Conservation (phyloP, 2,113 vertebrate genomes). For the Pollimyrus isidori region DNA sequence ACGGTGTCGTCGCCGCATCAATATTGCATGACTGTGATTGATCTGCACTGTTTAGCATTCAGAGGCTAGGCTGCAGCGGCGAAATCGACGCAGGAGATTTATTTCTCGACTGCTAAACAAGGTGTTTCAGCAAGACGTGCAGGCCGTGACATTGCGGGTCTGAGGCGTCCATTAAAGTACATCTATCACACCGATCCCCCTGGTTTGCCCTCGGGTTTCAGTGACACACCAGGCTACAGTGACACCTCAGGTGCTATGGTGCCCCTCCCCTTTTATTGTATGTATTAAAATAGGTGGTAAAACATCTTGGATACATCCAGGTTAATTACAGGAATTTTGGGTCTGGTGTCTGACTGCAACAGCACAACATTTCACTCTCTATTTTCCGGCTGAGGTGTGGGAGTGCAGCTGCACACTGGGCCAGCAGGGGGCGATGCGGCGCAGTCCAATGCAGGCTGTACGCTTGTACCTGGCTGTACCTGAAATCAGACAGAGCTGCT, state of each 20-base stretch:
- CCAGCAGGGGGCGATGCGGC: not conserved
- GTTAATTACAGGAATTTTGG: not conserved
- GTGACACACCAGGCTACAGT: no score
- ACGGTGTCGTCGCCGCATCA: not conserved
- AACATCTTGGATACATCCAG: not conserved
- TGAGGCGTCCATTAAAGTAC: slow-evolving; percentile 52
- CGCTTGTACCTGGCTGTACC: not conserved
- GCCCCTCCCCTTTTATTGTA: no score
- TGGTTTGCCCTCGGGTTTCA: not conserved
- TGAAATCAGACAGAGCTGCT: not conserved
- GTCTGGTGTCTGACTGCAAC: no score
- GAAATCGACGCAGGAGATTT: slow-evolving; percentile 44
- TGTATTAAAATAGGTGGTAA: not conserved
- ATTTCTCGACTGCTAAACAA: slow-evolving; percentile 32
- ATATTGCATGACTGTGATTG: slow-evolving; percentile 11
- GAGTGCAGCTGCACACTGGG: not conserved
- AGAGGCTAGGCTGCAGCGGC: slow-evolving; percentile 27
- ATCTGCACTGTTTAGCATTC: slow-evolving; percentile 12
- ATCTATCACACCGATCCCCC: slow-evolving; percentile 53
- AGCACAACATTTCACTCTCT: not conserved
- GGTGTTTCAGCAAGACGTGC: slow-evolving; percentile 47
- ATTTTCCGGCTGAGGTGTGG: not conserved
- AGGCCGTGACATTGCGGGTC: slow-evolving; percentile 37
- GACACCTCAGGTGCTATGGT: not conserved
- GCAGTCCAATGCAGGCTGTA: not conserved